phyloP scores from a whole-genome alignment of 2,797 vertebrate genomes.

The Cryptoblepharus egeriae region DNA sequence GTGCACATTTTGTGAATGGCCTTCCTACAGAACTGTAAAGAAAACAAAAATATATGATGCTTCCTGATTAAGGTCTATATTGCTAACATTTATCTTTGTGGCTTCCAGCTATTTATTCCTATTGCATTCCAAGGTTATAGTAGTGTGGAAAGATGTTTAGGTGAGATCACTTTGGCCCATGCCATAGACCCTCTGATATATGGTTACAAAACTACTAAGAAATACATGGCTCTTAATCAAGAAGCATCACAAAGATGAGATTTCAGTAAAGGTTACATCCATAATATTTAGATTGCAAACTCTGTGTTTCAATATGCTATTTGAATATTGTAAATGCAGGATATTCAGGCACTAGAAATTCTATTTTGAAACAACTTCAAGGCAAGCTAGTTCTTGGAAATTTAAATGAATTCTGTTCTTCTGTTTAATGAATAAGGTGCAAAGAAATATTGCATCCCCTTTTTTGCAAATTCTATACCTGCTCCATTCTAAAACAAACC shows the following conservation, averaged over 20 bases:
- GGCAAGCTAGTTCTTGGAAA: neutral
- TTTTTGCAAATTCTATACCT: neutral
- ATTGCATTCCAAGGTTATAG: too few relatives aligned
- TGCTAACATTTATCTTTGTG: too few relatives aligned
- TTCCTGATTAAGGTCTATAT: too few relatives aligned
- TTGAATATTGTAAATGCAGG: neutral
- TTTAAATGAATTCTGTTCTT: neutral
- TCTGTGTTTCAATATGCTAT: neutral
- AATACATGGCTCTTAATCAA: too few relatives aligned
- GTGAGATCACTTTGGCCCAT: too few relatives aligned
- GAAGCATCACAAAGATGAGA: neutral
- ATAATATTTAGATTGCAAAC: neutral
- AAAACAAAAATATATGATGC: too few relatives aligned
- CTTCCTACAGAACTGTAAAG: neutral
- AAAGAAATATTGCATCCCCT: neutral
- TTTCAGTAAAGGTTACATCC: neutral
- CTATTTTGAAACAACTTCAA: conserved; percentile 9
- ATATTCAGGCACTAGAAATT: neutral
- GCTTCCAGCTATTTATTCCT: too few relatives aligned
- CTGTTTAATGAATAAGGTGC: neutral
- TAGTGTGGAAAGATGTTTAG: too few relatives aligned
- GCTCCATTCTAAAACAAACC: neutral
- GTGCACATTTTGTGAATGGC: neutral
- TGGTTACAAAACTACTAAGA: neutral
- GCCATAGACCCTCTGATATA: too few relatives aligned